Base-by-base conservation (phyloP, 1,140 invertebrate species). In the Drosophila sechellia region DNA sequence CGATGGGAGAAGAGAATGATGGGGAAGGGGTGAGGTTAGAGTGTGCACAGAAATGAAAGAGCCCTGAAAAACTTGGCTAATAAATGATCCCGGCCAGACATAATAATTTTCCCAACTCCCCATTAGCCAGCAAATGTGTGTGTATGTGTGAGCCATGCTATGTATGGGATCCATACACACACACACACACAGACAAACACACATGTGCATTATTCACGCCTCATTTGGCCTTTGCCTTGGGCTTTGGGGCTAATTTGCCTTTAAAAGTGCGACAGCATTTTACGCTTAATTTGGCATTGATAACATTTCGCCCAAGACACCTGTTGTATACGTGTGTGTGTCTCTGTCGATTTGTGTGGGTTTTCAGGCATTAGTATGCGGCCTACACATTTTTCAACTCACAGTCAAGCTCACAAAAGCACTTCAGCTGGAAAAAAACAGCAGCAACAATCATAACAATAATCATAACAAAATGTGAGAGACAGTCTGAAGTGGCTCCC, bases 251-350 rank as follows among this genome's bases (percentile, higher is more conserved):
- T 69, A 74, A 81, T 83, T 83, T 80, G 81, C 71, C 58, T 76
- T 72, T 77, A 60, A 63, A 80, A 84, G 80, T 79, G 80, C 74
- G 77, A 79, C 77, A 77, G 77, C 68, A 86, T 85, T 85, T 85
- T 81, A 86, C 81, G 81, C 81, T 85, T 85, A 86, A 86, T 85
- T 85, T 86, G 64, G 52, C 77, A 86, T 77, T 81, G 77, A 80
- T 76, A 85, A 77, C 56, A 70, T 80, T 85, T 70, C 56, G 68
- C 52, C 72, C 63, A 53, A 46, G 39, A 76, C 74, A 77, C 73
- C 74, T 77, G 74, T 77, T 77, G 73, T 43, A 17, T 46, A 13
- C n/a, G 15, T 5, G 59, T 49, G 25, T 53, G 37, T 42, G 45
- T 25, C 45, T 34, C 5, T 42, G 12, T 35, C 13, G 0, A 11